Percentiles rank a stretch among this genome's conserved stretches.
Evolutionary conservation across 2,797 vertebrate genomes (phyloP).

Genomic region (Pangasius krempfi): DNA sequence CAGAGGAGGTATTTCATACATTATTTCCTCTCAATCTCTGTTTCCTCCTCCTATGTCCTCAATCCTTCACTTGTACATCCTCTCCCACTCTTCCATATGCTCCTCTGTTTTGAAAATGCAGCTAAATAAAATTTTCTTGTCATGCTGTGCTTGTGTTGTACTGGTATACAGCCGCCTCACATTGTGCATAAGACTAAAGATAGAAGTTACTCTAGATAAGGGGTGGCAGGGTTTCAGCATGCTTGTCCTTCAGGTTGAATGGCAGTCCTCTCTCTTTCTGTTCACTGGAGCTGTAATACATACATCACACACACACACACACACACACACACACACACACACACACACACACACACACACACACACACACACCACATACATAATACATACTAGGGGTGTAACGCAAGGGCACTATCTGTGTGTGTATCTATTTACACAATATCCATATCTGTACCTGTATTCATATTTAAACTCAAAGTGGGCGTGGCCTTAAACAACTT

Average conservation of each 20-base stretch:
- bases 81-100: background rate
- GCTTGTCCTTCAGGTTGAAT: conserved; percentile 51
- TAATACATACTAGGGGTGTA: background rate
- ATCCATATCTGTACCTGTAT: background rate
- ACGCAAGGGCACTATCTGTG: background rate
- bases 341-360: conserved; percentile 24
- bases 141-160: conserved; percentile 32
- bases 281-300: conserved; percentile 37
- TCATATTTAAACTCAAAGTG: background rate
- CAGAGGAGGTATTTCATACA: conserved; percentile 18
- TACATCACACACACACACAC: conserved; percentile 27
- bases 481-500: background rate
- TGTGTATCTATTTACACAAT: background rate
- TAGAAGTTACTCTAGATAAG: conserved; percentile 43
- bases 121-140: conserved; percentile 31
- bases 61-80: conserved; percentile 29
- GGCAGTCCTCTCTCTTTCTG: conserved; percentile 29
- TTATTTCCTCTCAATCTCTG: conserved; percentile 30
- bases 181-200: conserved; percentile 37
- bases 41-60: background rate
- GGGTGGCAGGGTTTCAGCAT: conserved; percentile 16
- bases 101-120: conserved; percentile 11
- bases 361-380: conserved; percentile 4
- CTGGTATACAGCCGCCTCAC: conserved; percentile 16
- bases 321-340: conserved; percentile 30